Conservation (phyloP, 2,888 invertebrate species). For the Drosophila recens region DNA sequence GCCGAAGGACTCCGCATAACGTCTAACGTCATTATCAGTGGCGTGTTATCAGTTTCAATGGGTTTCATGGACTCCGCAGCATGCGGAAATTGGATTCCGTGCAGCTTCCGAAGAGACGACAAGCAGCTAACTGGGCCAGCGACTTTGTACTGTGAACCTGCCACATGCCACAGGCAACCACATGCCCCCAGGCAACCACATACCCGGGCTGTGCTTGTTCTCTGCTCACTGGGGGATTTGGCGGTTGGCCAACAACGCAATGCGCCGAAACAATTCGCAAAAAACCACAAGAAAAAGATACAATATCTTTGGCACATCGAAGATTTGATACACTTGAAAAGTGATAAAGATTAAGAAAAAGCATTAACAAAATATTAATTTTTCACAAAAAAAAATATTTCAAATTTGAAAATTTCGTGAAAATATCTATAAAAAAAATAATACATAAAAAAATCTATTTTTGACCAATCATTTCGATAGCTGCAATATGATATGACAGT, state of each 20-base stretch:
- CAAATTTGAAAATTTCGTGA: too few species aligned
- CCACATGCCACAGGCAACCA: slow-evolving; percentile 44
- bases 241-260: slow-evolving; percentile 69
- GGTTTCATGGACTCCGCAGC: not conserved
- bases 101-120: slow-evolving; percentile 27
- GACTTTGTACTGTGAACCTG: slow-evolving; percentile 59
- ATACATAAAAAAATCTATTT: too few species aligned
- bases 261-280: slow-evolving; percentile 50
- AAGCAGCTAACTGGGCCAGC: slow-evolving; percentile 39
- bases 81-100: slow-evolving; percentile 67
- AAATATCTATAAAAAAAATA: too few species aligned
- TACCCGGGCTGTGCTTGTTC: not conserved
- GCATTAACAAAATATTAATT: too few species aligned
- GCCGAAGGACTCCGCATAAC: slow-evolving; percentile 23
- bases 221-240: slow-evolving; percentile 24
- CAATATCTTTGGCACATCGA: not conserved
- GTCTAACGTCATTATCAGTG: slow-evolving; percentile 25
- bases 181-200: slow-evolving; percentile 12
- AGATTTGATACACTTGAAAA: not conserved
- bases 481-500: too few species aligned
- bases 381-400: too few species aligned
- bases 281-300: not conserved
- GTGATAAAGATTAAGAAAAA: not conserved
- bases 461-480: too few species aligned
- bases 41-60: slow-evolving; percentile 19